These are phyloP conservation scores for Solea solea DNA, from an alignment of 2,113 vertebrate species.

Conservation along the genomic window DNA sequence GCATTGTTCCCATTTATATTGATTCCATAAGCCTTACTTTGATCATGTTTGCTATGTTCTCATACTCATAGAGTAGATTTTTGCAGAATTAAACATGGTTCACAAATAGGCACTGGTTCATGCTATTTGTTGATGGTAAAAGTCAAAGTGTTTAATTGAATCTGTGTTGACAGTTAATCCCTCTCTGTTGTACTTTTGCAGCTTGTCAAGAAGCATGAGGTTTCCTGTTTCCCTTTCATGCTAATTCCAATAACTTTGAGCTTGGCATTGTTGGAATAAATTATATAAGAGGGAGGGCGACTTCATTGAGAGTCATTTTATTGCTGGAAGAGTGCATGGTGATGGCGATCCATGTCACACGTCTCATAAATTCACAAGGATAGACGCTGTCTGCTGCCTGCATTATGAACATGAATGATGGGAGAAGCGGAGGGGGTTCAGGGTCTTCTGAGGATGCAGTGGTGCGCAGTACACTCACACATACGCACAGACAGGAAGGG, in stretches of 20 bases:
- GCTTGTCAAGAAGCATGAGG: background rate
- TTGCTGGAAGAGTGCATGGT: background rate
- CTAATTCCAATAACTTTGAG: conserved; percentile 22
- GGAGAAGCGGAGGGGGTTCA: background rate
- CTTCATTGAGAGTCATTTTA: conserved; percentile 5
- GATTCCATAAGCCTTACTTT: too few relatives aligned
- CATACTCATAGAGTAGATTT: too few relatives aligned
- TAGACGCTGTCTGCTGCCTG: conserved; percentile 33
- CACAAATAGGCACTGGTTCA: too few relatives aligned
- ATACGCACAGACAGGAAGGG: conserved; percentile 30
- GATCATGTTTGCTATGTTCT: too few relatives aligned
- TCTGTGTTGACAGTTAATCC: background rate
- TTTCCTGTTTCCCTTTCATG: background rate
- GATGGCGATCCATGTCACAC: background rate
- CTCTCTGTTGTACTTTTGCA: conserved; percentile 1
- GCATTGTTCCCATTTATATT: too few relatives aligned
- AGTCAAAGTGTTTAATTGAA: background rate
- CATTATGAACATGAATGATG: conserved; percentile 31
- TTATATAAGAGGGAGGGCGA: conserved; percentile 1
- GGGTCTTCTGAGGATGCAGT: conserved; percentile 2
- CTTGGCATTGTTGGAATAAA: conserved; percentile 24
- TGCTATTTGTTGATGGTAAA: too few relatives aligned
- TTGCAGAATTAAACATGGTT: too few relatives aligned
- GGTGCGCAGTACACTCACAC: background rate
- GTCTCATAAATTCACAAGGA: conserved; percentile 32